These are phyloP conservation scores for Hippolais icterina DNA, from an alignment of 2,113 vertebrate genomes.

Conservation along the genomic window DNA sequence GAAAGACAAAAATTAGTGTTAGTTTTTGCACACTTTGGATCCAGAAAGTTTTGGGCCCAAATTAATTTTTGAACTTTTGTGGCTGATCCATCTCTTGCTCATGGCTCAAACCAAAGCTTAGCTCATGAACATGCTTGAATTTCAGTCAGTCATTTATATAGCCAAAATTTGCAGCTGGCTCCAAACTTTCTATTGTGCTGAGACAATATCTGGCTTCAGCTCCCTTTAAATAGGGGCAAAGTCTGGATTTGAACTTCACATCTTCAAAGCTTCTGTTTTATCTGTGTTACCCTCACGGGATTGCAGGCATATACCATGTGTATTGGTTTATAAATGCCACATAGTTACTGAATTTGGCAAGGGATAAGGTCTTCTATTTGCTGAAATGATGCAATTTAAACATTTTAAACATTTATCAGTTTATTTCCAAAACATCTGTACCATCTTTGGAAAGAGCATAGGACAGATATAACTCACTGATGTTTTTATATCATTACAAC, in stretches of 20 bases:
- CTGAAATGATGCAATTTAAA: neutral
- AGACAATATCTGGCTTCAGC: constrained; percentile 31
- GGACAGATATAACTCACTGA: neutral
- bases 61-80: neutral
- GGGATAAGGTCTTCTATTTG: neutral
- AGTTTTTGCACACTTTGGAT: neutral
- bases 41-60: neutral
- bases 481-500: neutral
- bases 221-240: neutral
- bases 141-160: neutral
- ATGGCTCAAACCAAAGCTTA: neutral
- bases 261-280: constrained; percentile 33
- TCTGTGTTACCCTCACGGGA: neutral
- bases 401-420: neutral
- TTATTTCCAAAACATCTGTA: neutral
- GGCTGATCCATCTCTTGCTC: neutral
- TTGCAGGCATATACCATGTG: neutral
- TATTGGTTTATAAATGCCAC: neutral
- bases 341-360: neutral
- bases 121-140: neutral
- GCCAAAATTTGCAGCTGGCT: constrained; percentile 9
- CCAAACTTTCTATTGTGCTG: constrained; percentile 14
- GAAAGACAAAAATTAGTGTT: neutral
- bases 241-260: constrained; percentile 13
- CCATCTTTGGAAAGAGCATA: neutral